Conservation (phyloP, 2,888 invertebrate genomes). For the Epinotia nisella region DNA sequence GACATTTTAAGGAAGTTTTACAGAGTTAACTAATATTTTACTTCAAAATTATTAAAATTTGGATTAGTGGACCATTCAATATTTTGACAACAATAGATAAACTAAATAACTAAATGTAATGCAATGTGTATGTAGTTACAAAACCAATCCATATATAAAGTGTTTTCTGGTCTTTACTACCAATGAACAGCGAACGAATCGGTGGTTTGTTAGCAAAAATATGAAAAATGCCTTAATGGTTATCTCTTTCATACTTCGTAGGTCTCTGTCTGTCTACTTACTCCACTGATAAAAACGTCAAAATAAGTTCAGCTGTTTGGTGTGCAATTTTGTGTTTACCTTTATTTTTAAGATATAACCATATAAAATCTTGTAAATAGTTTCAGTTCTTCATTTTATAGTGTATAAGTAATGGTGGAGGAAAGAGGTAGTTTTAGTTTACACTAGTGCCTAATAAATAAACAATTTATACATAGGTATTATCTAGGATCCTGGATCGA, state of each 20-base stretch:
- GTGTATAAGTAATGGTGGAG: not conserved
- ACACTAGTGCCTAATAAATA: not conserved
- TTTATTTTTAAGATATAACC: slow-evolving; percentile 16
- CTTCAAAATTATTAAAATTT: not conserved
- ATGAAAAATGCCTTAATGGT: not conserved
- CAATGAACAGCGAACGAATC: too few relatives aligned
- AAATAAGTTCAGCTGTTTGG: slow-evolving; percentile 37
- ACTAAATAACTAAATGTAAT: too few relatives aligned
- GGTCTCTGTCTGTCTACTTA: not conserved
- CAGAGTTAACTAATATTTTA: not conserved
- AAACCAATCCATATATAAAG: too few relatives aligned
- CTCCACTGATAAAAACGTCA: slow-evolving; percentile 25
- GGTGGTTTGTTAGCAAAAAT: not conserved
- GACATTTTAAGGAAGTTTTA: not conserved
- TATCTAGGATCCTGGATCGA: not conserved
- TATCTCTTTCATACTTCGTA: not conserved
- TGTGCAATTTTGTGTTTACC: slow-evolving; percentile 35
- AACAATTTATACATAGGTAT: not conserved
- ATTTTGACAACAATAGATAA: not conserved
- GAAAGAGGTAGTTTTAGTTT: slow-evolving; percentile 6
- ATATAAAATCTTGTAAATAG: slow-evolving; percentile 9
- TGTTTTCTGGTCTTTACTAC: not conserved
- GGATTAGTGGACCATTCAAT: not conserved
- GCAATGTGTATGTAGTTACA: too few relatives aligned
- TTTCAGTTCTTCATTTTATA: not conserved